Conservation (phyloP, 2,113 vertebrate species). For the Epinephelus lanceolatus region DNA sequence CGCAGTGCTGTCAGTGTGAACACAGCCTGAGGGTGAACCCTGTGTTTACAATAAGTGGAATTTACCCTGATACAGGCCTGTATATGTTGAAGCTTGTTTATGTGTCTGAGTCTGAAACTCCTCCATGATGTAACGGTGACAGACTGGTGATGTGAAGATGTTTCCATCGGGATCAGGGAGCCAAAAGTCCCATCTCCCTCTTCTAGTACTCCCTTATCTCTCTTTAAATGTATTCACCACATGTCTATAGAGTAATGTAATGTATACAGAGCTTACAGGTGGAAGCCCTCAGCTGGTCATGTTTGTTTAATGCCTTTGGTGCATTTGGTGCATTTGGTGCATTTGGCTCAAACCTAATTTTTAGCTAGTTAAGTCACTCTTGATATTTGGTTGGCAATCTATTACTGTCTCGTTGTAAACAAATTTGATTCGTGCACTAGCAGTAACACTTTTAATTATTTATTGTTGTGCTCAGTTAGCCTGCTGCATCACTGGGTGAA, state of each 20-base stretch:
- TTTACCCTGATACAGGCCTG: conserved; percentile 24
- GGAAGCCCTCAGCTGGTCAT: neutral
- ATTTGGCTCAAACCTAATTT: neutral
- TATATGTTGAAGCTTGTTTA: conserved; percentile 1
- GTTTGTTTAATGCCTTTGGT: neutral
- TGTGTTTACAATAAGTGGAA: conserved; percentile 26
- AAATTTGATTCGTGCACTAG: neutral
- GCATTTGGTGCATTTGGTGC: too few relatives aligned
- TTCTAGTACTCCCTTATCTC: neutral
- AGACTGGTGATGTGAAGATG: conserved; percentile 3
- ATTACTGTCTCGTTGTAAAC: neutral
- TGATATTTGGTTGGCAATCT: neutral
- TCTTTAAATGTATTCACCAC: neutral
- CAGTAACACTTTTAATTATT: neutral
- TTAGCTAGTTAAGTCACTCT: neutral
- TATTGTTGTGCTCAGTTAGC: neutral
- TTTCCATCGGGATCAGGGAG: neutral
- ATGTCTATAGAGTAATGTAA: neutral
- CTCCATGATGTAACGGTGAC: neutral
- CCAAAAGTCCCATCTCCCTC: neutral
- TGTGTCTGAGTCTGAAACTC: neutral
- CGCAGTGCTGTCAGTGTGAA: neutral
- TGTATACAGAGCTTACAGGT: neutral
- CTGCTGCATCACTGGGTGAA: neutral
- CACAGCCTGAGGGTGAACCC: conserved; percentile 7